phyloP scores from a whole-genome alignment of 2,797 vertebrate genomes.

The Meda fulgida region DNA sequence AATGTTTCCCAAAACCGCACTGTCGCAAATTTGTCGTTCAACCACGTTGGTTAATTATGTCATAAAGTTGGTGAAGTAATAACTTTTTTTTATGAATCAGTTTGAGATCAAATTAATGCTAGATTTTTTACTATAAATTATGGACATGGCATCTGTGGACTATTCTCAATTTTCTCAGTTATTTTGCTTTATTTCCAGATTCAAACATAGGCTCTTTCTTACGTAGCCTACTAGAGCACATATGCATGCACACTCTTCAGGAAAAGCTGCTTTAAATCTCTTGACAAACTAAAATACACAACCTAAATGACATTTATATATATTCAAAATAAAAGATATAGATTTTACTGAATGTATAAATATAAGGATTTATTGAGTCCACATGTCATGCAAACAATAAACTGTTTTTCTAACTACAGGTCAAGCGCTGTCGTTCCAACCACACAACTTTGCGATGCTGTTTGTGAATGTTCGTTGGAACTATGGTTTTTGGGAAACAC shows the following conservation, averaged over 20 bases:
- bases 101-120: background rate
- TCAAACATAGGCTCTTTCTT: background rate
- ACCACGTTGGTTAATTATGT: background rate
- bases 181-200: background rate
- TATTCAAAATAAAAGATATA: no score
- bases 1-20: background rate
- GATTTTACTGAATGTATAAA: no score
- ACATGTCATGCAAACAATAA: no score
- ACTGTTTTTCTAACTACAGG: no score
- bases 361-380: no score
- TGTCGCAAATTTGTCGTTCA: background rate
- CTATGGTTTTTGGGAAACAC: background rate
- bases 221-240: background rate
- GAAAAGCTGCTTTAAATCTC: background rate
- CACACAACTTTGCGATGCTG: no score
- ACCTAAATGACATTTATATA: no score
- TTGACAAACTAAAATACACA: background rate
- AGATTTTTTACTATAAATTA: background rate
- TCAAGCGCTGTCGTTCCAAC: no score
- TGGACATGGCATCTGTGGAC: background rate
- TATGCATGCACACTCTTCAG: background rate
- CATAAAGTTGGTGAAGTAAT: background rate
- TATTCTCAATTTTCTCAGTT: background rate
- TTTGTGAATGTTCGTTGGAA: background rate
- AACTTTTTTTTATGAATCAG: background rate